Conservation (phyloP, 1,140 invertebrate genomes). For the Lucilia cuprina region DNA sequence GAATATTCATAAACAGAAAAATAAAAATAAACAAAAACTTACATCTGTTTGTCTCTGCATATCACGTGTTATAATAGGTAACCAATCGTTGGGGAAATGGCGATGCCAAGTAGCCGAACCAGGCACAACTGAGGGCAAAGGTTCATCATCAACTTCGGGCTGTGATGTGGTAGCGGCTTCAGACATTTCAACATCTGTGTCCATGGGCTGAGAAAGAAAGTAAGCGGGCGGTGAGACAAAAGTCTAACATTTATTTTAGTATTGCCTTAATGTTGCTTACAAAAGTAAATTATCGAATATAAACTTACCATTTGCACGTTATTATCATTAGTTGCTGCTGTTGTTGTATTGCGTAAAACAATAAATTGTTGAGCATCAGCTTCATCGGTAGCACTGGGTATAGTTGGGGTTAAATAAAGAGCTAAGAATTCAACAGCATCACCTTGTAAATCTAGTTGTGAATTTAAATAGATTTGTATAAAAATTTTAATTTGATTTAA, state of each 20-base stretch:
- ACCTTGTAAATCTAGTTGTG: conserved; percentile 45
- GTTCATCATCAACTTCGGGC: conserved; percentile 31
- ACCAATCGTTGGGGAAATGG: conserved; percentile 73
- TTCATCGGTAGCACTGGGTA: conserved; percentile 46
- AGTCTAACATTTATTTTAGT: not conserved
- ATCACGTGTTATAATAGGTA: conserved; percentile 81
- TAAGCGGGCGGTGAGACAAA: conserved; percentile 24
- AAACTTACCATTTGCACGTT: not conserved
- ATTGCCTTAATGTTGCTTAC: not conserved
- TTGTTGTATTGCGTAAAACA: conserved; percentile 43
- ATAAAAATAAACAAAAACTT: conserved; percentile 46
- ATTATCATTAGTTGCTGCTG: not conserved
- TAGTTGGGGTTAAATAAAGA: conserved; percentile 48
- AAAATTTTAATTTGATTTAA: not conserved
- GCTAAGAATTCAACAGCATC: conserved; percentile 52
- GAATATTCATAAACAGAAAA: not conserved
- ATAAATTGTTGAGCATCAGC: conserved; percentile 54
- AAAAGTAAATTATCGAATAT: not conserved
- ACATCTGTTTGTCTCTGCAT: conserved; percentile 69
- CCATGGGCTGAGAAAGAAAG: conserved; percentile 35
- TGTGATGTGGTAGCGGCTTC: conserved; percentile 44
- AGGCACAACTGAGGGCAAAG: conserved; percentile 64
- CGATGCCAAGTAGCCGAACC: conserved; percentile 69
- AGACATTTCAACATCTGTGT: conserved; percentile 53
- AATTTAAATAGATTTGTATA: not conserved